Conservation (phyloP, 92 coral and sea anemone genomes). For the Epizoanthus stellaris region DNA sequence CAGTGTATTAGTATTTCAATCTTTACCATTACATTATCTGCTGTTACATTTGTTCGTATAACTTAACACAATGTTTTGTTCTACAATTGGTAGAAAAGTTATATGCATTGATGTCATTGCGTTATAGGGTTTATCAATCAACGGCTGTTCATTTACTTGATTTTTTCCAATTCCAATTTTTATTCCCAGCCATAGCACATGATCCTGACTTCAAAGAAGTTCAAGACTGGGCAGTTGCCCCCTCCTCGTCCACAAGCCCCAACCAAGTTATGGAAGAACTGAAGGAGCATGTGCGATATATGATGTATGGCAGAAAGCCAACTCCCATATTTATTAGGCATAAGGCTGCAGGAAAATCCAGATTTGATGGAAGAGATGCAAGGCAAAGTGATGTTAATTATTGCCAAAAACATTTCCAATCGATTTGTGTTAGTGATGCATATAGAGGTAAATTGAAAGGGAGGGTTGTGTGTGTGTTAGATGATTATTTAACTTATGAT, state of each 20-base stretch:
- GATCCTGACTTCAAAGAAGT: slow-evolving; percentile 55
- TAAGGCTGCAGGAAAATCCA: slow-evolving; percentile 27
- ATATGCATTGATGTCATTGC: too few relatives aligned
- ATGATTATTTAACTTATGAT: slow-evolving; percentile 42
- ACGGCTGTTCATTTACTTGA: too few relatives aligned
- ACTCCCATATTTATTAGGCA: slow-evolving; percentile 49
- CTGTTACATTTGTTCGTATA: too few relatives aligned
- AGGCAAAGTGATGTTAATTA: slow-evolving; percentile 17
- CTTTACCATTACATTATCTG: too few relatives aligned
- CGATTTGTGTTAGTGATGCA: slow-evolving; percentile 32
- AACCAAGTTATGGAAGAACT: slow-evolving; percentile 37
- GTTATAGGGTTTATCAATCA: too few relatives aligned
- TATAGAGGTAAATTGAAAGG: slow-evolving; percentile 44
- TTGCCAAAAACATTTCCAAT: slow-evolving; percentile 49
- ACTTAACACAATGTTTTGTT: too few relatives aligned
- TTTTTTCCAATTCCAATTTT: neutral
- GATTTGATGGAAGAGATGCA: neutral
- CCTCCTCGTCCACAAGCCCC: slow-evolving; percentile 39
- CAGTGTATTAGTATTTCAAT: too few relatives aligned
- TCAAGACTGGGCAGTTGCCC: slow-evolving; percentile 62
- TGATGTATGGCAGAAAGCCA: slow-evolving; percentile 55
- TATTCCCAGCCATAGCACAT: slow-evolving; percentile 58
- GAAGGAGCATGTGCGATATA: slow-evolving; percentile 43
- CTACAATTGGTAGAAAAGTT: too few relatives aligned
- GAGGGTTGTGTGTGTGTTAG: slow-evolving; percentile 62